Evolutionary conservation across 2,113 vertebrate species (phyloP), one percentile per base, ranked within the genome.

Genomic region (Nerophis lumbriciformis): DNA sequence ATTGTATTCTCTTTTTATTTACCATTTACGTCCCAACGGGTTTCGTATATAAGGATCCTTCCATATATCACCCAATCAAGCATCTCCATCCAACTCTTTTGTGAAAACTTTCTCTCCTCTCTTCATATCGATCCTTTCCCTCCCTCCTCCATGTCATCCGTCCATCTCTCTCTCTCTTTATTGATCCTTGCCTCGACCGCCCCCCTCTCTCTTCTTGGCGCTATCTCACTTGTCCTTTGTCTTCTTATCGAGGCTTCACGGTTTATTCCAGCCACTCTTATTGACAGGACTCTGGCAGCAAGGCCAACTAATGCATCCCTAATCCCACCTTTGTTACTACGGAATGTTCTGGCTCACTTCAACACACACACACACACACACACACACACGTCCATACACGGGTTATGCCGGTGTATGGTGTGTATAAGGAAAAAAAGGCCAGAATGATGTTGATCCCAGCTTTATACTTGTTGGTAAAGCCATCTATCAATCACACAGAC

Each of bases 191-290:
- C 67, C 69, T 88, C 91, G 90, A 14, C 8, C 61, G 48, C 70
- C 88, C 90, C 88, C 88, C 89, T 75, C 80, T 62, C 92, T 89
- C 90, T 69, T 85, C 68, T 63, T 12, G 63, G 75, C 64, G 68
- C 82, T 84, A 78, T 86, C 81, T 80, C 58, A 37, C 77, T 69
- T 55, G 6, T 53, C 90, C 91, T 94, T 98, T 99, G 96, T 99
- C 94, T 95, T 93, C 95, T 98, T 99, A 99, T 99, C 96, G 90
- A 94, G 90, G 94, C 93, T 94, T 92, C 89, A 90, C 95, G 94
- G 74, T 87, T 98, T 97, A 98, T 97, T 97, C 95, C 91, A 93
- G 76, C 82, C 94, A 94, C 89, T 87, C 75, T 94, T 98, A 98
- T 98, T 98, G 96, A 99, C 94, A 93, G 93, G 81, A 88, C 91